These are phyloP conservation scores for Mellivora capensis DNA, from an alignment of 2,113 vertebrate species.

Conservation along the genomic window DNA sequence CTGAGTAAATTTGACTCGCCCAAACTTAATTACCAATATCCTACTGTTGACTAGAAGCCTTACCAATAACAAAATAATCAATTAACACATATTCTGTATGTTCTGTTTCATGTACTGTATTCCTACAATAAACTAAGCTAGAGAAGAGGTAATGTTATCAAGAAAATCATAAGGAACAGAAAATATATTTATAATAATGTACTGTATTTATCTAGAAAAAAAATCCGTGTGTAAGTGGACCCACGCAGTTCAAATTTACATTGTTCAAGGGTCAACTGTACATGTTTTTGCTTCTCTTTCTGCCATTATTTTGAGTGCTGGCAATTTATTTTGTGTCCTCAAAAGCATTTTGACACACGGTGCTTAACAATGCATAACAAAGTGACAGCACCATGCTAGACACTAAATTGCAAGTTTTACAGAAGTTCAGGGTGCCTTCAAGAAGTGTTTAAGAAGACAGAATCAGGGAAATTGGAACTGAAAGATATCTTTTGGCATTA, in stretches of 20 bases:
- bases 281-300: not conserved
- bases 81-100: not conserved
- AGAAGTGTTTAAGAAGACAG: not conserved
- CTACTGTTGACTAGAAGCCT: not conserved
- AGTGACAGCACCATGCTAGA: not conserved
- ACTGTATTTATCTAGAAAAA: not conserved
- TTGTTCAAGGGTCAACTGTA: not conserved
- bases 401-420: not conserved
- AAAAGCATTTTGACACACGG: not conserved
- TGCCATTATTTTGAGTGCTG: not conserved
- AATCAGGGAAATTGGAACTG: not conserved
- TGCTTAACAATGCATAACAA: not conserved
- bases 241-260: not conserved
- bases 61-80: not conserved
- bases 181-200: not conserved
- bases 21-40: not conserved
- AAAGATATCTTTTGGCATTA: not conserved
- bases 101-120: not conserved
- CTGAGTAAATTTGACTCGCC: not conserved
- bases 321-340: slow-evolving; percentile 18
- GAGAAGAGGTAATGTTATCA: not conserved
- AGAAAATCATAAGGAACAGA: not conserved
- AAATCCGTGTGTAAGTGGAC: not conserved
- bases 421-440: not conserved
- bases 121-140: not conserved